Percentiles rank a stretch among this genome's conserved stretches.
phyloP scores from a whole-genome alignment of 2,113 vertebrate genomes.

The Pandion haliaetus region DNA sequence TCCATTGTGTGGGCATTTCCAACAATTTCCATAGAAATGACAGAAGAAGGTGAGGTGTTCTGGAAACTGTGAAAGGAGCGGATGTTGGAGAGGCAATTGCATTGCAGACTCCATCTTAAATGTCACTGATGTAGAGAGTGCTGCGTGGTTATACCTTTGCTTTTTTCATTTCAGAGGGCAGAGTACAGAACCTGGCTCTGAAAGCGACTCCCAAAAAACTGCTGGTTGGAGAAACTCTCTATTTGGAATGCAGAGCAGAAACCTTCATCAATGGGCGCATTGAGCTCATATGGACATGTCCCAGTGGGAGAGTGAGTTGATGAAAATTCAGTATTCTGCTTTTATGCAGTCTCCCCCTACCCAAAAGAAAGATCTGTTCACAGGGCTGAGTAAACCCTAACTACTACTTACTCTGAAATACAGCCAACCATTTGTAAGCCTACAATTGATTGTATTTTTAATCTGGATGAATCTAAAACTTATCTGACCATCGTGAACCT shows the following conservation, averaged over 20 bases:
- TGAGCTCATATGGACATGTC: conserved; percentile 74
- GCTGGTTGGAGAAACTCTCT: conserved; percentile 78
- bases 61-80: background rate
- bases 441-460: background rate
- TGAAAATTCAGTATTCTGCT: background rate
- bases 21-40: background rate
- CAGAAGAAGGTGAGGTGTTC: background rate
- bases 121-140: rapidly evolving
- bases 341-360: background rate
- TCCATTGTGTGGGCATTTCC: background rate
- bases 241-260: conserved; percentile 77
- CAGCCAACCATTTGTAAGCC: background rate
- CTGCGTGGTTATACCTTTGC: background rate
- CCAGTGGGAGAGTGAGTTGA: conserved; percentile 53
- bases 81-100: background rate
- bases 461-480: background rate
- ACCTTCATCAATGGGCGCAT: conserved; percentile 77
- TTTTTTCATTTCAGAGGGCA: conserved; percentile 38
- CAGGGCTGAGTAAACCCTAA: background rate
- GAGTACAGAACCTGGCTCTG: conserved; percentile 45
- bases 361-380: background rate
- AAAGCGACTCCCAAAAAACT: conserved; percentile 62
- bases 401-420: background rate
- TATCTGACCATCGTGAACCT: background rate
- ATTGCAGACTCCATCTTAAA: background rate